Base-by-base conservation (phyloP, 2,113 vertebrate species). In the Oophaga pumilio region DNA sequence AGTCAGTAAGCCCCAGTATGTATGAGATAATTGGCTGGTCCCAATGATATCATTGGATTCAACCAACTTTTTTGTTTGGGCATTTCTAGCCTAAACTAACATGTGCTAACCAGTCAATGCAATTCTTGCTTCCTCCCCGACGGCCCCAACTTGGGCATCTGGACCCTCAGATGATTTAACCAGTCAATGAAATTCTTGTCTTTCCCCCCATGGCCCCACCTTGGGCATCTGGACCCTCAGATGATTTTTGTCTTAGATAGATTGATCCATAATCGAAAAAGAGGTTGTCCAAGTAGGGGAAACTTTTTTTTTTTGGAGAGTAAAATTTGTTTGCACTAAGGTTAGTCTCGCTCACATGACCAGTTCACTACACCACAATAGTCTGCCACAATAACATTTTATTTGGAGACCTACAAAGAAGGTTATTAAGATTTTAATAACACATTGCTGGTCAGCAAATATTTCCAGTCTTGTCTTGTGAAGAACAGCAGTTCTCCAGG, bases 391-490 rank as follows among this genome's bases (percentile, higher is more conserved):
- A 71, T 71, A 71, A 84, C 82, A 84, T 84, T 84, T 84, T 84
- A 71, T 68, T 50, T 84, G 82, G 64, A 84, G 66, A 18, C 14
- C 52, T 28, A 17, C n/a, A 53, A 84, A 28, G 82, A 52, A 62
- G 50, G 22, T 84, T 71, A 71, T 84, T 83, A 66, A 83, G 49
- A 83, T 83, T 69, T 83, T 83, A 83, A 84, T 84, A 71, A 73
- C 66, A 71, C 80, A 66, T 84, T 69, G 50, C 82, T 28, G 24
- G n/a, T 71, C 82, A 28, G 64, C 50, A 71, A 84, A 26, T 26
- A 84, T 71, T 69, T 62, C 66, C 33, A 73, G 69, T 26, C 22
- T 57, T 69, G 66, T 14, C 17, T 8, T 84, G 0, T 24, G 81
- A 83, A 83, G 62, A 66, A 15, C 24, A 26, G 33, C 57, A 22